A percentile compares a stretch with the other conserved stretches of the same genome.
Conservation (phyloP, 1,140 invertebrate genomes). For the Leptinotarsa defecta region DNA sequence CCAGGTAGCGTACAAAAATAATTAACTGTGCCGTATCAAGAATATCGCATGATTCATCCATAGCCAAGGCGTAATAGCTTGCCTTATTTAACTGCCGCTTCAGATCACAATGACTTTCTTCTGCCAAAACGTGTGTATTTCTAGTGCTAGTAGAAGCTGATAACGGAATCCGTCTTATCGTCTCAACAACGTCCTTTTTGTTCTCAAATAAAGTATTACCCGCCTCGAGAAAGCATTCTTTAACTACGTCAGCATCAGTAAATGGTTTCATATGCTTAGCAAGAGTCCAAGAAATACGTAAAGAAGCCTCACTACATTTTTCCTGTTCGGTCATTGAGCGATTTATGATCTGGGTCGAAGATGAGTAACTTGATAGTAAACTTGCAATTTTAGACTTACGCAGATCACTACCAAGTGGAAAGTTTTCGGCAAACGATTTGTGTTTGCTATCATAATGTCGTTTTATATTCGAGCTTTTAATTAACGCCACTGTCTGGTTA, state of each 20-base stretch:
- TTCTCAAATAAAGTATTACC: no score
- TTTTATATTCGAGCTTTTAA: constrained; percentile 24
- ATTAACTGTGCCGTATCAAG: background rate
- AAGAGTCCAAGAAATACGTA: constrained; percentile 2
- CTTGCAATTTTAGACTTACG: no score
- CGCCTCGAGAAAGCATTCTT: background rate
- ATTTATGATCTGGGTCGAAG: background rate
- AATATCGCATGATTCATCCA: constrained; percentile 7
- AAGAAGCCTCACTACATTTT: constrained; percentile 7
- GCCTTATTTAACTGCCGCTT: background rate
- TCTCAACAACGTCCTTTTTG: no score
- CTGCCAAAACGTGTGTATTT: constrained; percentile 4
- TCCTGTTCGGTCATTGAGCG: constrained; percentile 1
- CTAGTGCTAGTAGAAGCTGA: background rate
- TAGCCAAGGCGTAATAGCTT: background rate
- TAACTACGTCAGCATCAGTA: constrained; percentile 10
- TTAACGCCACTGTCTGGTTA: constrained; percentile 15
- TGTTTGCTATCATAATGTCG: constrained; percentile 9
- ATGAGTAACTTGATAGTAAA: no score
- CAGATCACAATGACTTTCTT: constrained; percentile 6
- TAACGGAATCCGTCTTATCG: background rate
- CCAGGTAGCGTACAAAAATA: constrained; percentile 13
- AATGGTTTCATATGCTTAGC: constrained; percentile 16
- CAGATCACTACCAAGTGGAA: no score
- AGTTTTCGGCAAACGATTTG: no score